These are phyloP conservation scores for Neosilurus mollespiculum DNA, from an alignment of 2,797 vertebrate genomes.

Conservation along the genomic window DNA sequence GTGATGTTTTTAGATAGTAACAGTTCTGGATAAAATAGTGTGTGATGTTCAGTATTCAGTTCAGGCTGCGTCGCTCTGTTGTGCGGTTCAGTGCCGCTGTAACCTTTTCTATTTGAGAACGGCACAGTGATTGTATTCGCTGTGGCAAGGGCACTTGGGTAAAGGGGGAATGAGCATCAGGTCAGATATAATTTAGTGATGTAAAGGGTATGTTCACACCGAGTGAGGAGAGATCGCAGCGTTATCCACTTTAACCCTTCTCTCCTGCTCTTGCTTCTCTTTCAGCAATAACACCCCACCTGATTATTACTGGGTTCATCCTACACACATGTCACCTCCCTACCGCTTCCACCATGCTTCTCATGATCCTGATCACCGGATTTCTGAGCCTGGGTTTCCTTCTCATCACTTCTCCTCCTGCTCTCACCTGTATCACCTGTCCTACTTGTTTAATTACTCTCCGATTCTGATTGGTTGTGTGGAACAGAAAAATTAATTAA, in stretches of 20 bases:
- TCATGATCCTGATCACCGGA: no score
- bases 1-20: slow-evolving; percentile 25
- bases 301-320: no score
- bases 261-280: not conserved
- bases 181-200: slow-evolving; percentile 58
- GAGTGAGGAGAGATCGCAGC: not conserved
- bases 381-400: no score
- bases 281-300: no score
- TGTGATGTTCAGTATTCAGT: slow-evolving; percentile 50
- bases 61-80: slow-evolving; percentile 47
- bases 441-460: no score
- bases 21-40: slow-evolving; percentile 35
- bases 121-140: slow-evolving; percentile 54
- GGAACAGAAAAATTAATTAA: no score
- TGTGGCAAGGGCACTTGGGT: slow-evolving; percentile 44
- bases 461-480: no score
- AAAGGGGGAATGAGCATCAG: slow-evolving; percentile 32
- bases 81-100: slow-evolving; percentile 56
- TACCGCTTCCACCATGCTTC: no score
- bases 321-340: no score
- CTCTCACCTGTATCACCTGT: no score
- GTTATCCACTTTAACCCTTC: slow-evolving; percentile 8
- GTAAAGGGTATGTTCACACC: slow-evolving; percentile 40
- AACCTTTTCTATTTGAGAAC: slow-evolving; percentile 52
- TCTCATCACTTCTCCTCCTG: no score